Evolutionary conservation across 1,140 invertebrate genomes (phyloP).

Genomic region (Drosophila navojoa): DNA sequence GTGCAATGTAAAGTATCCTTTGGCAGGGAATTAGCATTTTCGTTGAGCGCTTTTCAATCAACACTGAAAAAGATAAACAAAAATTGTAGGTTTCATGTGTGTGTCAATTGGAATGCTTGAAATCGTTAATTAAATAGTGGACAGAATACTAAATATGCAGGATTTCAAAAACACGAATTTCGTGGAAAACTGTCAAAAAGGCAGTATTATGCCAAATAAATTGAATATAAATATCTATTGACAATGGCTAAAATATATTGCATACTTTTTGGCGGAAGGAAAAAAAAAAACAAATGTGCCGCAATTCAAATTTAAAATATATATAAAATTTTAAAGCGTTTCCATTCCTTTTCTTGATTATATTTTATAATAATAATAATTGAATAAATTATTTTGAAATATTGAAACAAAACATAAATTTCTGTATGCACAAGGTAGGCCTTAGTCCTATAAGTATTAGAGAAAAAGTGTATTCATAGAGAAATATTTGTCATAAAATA

Average conservation of each 20-base stretch:
- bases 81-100: background rate
- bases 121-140: conserved; percentile 18
- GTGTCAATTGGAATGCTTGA: conserved; percentile 7
- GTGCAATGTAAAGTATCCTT: background rate
- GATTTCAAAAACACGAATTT: too few species aligned
- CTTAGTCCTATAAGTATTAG: background rate
- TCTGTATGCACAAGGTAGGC: background rate
- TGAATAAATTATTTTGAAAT: too few species aligned
- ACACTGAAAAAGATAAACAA: too few species aligned
- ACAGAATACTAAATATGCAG: too few species aligned
- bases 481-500: background rate
- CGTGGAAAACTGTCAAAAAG: too few species aligned
- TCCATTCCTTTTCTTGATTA: too few species aligned
- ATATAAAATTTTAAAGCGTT: too few species aligned
- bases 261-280: conserved; percentile 19
- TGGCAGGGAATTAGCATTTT: background rate
- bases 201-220: too few species aligned
- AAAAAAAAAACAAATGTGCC: background rate
- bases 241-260: background rate
- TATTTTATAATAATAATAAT: too few species aligned
- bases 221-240: too few species aligned
- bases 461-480: background rate
- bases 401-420: background rate
- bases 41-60: too few species aligned
- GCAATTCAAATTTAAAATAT: too few species aligned